Evolutionary conservation across 2,888 invertebrate genomes (phyloP).

Genomic region (Drosophila birchii): DNA sequence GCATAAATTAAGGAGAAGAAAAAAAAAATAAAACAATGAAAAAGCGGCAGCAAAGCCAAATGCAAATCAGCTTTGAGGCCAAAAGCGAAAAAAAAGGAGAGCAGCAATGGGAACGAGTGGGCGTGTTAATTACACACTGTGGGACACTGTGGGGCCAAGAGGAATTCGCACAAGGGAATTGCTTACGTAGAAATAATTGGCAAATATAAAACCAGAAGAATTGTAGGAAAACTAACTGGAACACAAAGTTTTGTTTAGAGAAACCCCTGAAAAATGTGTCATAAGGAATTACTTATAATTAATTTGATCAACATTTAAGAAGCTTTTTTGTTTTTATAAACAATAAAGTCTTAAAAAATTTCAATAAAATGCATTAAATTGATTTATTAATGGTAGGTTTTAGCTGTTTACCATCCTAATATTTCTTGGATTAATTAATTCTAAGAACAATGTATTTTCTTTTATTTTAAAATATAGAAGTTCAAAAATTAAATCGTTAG

Average conservation of each 20-base stretch:
- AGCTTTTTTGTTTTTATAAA: too few species aligned
- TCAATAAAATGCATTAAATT: too few species aligned
- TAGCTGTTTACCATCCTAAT: too few species aligned
- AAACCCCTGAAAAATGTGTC: too few species aligned
- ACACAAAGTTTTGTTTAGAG: neutral
- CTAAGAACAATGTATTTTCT: neutral
- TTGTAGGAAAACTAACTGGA: neutral
- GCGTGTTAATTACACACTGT: slow-evolving; percentile 46
- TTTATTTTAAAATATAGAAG: neutral
- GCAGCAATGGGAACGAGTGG: slow-evolving; percentile 55
- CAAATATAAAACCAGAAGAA: neutral
- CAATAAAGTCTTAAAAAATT: too few species aligned
- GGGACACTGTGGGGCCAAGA: slow-evolving; percentile 27
- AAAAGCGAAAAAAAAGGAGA: slow-evolving; percentile 46
- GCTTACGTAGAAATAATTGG: neutral
- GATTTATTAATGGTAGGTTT: too few species aligned
- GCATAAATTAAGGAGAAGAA: slow-evolving; percentile 65
- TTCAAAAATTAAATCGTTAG: neutral
- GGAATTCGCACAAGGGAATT: slow-evolving; percentile 1
- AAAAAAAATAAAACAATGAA: slow-evolving; percentile 28
- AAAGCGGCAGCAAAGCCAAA: slow-evolving; percentile 57
- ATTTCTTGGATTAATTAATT: too few species aligned
- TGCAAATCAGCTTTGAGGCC: slow-evolving; percentile 64
- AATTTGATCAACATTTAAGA: too few species aligned
- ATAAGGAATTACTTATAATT: too few species aligned